Evolutionary conservation across 2,888 invertebrate species (phyloP).

Genomic region (Mactromeris polynyma): DNA sequence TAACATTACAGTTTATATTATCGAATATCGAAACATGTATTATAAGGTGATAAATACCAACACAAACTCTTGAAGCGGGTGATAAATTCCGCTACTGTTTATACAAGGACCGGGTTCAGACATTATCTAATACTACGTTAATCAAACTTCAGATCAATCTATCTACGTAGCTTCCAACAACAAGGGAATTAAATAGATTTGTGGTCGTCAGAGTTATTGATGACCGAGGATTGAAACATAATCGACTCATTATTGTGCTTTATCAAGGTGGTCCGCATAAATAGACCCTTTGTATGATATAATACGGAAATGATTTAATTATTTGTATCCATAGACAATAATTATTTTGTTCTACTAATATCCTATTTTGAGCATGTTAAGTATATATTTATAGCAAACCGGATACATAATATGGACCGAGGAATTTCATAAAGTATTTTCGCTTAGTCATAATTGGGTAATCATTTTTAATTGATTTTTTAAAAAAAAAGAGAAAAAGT

Average conservation of each 20-base stretch:
- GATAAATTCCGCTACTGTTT: not conserved
- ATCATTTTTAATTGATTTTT: too few species aligned
- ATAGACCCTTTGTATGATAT: not conserved
- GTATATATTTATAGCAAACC: not conserved
- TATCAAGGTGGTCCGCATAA: not conserved
- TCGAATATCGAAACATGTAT: not conserved
- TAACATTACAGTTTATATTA: not conserved
- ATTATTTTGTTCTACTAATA: not conserved
- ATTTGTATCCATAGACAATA: not conserved
- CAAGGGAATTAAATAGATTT: slow-evolving; percentile 23
- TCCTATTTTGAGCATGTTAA: not conserved
- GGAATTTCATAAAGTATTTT: not conserved
- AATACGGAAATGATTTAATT: not conserved
- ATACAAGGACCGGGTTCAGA: not conserved
- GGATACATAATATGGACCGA: not conserved
- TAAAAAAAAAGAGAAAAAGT: too few species aligned
- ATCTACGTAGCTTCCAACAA: slow-evolving; percentile 11
- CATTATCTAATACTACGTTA: not conserved
- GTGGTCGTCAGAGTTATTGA: slow-evolving; percentile 17
- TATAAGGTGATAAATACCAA: not conserved
- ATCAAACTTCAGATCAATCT: slow-evolving; percentile 29
- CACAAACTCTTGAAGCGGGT: not conserved
- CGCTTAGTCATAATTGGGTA: too few species aligned
- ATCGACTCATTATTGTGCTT: not conserved
- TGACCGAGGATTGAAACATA: not conserved